Evolutionary conservation across 1,140 invertebrate species (phyloP).

Genomic region (Neocloeon triangulifer): DNA sequence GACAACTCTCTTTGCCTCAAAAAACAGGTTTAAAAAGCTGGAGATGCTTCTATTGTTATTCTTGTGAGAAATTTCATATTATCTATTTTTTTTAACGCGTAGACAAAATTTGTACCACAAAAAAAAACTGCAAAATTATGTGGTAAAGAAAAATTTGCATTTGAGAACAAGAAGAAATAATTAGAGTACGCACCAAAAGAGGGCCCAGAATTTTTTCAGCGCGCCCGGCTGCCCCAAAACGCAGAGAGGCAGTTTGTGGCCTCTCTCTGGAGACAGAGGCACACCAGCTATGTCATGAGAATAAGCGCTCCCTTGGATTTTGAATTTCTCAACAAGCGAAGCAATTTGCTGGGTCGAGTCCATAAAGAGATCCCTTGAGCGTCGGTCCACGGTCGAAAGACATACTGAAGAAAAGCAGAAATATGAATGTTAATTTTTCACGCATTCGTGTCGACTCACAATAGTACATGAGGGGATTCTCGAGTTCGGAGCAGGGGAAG

Average conservation of each 20-base stretch:
- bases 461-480: constrained; percentile 87
- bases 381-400: constrained; percentile 71
- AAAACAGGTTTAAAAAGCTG: too few species aligned
- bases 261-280: constrained; percentile 7
- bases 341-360: constrained; percentile 85
- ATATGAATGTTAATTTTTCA: not conserved
- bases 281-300: constrained; percentile 21
- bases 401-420: constrained; percentile 37
- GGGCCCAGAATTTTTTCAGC: constrained; percentile 41
- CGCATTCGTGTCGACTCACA: constrained; percentile 28
- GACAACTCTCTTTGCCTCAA: too few species aligned
- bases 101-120: too few species aligned
- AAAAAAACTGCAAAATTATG: too few species aligned
- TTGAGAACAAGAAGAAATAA: too few species aligned
- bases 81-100: too few species aligned
- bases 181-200: constrained; percentile 42
- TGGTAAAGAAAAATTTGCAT: too few species aligned
- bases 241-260: constrained; percentile 36
- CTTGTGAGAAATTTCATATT: too few species aligned
- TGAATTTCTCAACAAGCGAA: constrained; percentile 75
- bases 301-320: constrained; percentile 47
- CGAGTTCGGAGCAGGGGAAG: constrained; percentile 77
- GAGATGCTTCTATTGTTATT: too few species aligned
- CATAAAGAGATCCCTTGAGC: constrained; percentile 67
- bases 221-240: constrained; percentile 48